phyloP scores from a whole-genome alignment of 2,888 invertebrate species.

The Tenthredo notha region DNA sequence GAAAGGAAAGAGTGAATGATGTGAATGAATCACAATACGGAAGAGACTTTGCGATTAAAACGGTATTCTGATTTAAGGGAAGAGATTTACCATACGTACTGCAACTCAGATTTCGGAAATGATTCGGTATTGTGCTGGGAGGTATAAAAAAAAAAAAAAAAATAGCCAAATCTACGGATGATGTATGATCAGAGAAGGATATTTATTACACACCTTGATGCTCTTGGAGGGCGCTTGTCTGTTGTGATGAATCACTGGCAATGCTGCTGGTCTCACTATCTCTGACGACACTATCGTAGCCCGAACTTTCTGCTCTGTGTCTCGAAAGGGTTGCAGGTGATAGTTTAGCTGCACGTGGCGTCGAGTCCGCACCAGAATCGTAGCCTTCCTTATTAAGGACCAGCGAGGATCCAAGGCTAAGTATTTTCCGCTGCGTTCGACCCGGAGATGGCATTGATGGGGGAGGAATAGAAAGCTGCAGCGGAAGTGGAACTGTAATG shows the following conservation, averaged over 20 bases:
- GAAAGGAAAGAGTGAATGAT: neutral
- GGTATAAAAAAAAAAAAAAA: neutral
- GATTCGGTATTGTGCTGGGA: constrained; percentile 29
- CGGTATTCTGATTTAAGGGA: neutral
- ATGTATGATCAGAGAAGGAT: neutral
- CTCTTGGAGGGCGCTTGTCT: constrained; percentile 78
- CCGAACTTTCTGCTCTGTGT: constrained; percentile 88
- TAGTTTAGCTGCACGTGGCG: constrained; percentile 90
- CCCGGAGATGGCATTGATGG: constrained; percentile 83
- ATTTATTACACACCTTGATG: constrained; percentile 70
- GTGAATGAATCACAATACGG: neutral
- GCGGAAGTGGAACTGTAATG: constrained; percentile 68
- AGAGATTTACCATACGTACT: neutral
- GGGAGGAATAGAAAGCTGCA: constrained; percentile 77
- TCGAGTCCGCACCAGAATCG: constrained; percentile 92
- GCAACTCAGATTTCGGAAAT: neutral
- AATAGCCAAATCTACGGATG: neutral
- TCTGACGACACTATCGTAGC: constrained; percentile 94
- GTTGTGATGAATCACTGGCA: constrained; percentile 84
- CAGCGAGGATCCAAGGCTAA: constrained; percentile 84
- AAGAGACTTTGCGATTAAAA: neutral
- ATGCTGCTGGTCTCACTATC: constrained; percentile 94
- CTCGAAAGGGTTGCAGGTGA: constrained; percentile 89
- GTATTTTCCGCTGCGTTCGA: constrained; percentile 82
- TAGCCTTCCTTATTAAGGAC: constrained; percentile 87